Conservation (phyloP, 2,113 vertebrate genomes). For the Atrichornis clamosus region DNA sequence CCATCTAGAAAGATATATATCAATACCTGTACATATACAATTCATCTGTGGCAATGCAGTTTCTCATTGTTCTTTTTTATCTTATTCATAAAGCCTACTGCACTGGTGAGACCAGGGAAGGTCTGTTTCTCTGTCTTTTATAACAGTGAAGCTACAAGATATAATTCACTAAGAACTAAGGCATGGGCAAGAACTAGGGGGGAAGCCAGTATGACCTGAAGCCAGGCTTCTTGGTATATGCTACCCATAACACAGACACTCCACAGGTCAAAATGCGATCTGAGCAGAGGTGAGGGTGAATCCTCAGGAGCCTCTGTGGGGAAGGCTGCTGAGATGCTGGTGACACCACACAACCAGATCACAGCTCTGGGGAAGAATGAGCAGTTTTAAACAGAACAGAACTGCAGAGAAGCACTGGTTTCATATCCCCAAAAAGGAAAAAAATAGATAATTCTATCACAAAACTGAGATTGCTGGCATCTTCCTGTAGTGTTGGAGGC, state of each 20-base stretch:
- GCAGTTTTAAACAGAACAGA: not conserved
- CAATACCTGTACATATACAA: not conserved
- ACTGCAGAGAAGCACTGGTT: not conserved
- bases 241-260: not conserved
- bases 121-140: not conserved
- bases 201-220: not conserved
- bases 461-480: not conserved
- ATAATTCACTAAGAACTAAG: not conserved
- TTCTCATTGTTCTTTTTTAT: not conserved
- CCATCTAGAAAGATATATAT: not conserved
- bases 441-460: not conserved
- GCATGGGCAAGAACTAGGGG: not conserved
- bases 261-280: accelerated
- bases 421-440: not conserved
- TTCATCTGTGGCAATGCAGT: not conserved
- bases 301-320: not conserved
- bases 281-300: not conserved
- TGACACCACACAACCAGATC: not conserved
- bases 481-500: not conserved
- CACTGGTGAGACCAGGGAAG: not conserved
- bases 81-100: not conserved
- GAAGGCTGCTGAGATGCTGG: not conserved
- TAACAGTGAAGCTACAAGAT: not conserved
- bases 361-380: not conserved
- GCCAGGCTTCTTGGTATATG: accelerated